Conservation (phyloP, 1,140 invertebrate genomes). For the Bombus waltoni region DNA sequence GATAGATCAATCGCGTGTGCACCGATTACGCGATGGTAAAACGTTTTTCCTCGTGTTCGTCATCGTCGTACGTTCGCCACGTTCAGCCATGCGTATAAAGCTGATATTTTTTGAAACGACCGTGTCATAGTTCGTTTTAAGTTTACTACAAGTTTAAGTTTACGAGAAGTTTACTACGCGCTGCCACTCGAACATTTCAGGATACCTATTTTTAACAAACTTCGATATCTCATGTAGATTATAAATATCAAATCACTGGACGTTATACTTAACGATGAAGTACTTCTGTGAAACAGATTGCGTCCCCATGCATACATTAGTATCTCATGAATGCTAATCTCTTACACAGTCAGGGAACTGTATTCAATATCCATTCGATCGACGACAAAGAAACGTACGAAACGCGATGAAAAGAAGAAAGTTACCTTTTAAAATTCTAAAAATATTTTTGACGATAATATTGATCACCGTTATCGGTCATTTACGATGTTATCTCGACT, state of each 20-base stretch:
- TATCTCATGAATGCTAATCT: background rate
- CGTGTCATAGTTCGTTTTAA: background rate
- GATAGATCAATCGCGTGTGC: background rate
- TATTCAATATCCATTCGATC: background rate
- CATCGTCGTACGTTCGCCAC: background rate
- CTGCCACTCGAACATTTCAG: no score
- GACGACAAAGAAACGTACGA: background rate
- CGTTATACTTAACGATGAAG: no score
- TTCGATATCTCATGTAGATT: no score
- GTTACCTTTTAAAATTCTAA: background rate
- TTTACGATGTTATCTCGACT: background rate
- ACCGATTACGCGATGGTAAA: constrained; percentile 12
- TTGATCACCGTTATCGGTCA: background rate
- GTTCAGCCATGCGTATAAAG: background rate
- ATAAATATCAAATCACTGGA: no score
- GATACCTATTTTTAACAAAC: no score
- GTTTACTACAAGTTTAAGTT: no score
- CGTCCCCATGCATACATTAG: no score
- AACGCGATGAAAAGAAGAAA: no score
- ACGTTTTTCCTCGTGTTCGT: background rate
- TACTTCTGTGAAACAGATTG: no score
- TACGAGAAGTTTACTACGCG: background rate
- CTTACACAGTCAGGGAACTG: background rate
- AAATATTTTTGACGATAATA: background rate
- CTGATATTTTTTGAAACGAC: background rate